These are phyloP conservation scores for Toxostoma redivivum DNA, from an alignment of 2,113 vertebrate genomes.

Conservation along the genomic window DNA sequence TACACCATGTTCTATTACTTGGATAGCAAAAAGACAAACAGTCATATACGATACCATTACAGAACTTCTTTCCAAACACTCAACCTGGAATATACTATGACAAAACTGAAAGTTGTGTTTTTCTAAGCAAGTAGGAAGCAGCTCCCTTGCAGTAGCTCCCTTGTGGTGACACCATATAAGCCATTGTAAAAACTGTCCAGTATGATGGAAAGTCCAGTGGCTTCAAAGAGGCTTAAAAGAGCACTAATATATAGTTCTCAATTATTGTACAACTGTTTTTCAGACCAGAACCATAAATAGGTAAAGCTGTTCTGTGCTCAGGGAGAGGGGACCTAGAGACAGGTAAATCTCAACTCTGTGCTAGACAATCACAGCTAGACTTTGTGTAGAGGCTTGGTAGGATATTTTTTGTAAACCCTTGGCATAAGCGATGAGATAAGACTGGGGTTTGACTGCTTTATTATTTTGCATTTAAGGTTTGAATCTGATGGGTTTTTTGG, in stretches of 20 bases:
- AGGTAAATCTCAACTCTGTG: neutral
- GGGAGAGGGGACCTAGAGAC: neutral
- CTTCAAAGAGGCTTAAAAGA: neutral
- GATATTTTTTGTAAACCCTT: neutral
- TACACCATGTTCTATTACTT: neutral
- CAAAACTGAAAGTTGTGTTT: neutral
- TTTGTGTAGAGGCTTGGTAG: neutral
- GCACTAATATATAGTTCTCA: neutral
- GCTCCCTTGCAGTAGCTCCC: neutral
- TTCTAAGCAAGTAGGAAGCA: neutral
- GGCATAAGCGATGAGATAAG: neutral
- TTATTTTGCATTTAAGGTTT: neutral
- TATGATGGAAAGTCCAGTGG: neutral
- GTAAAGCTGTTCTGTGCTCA: neutral
- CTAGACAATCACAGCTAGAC: neutral
- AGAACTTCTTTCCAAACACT: neutral
- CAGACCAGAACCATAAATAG: neutral
- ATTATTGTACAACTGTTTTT: neutral
- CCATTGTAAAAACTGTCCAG: neutral
- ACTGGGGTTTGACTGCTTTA: neutral
- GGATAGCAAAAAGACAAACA: neutral
- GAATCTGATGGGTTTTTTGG: neutral
- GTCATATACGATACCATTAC: neutral
- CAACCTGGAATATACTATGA: neutral
- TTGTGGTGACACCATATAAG: neutral